Evolutionary conservation across 2,113 vertebrate species (phyloP), one percentile per base, ranked within the genome.

Genomic region (Casuarius casuarius): DNA sequence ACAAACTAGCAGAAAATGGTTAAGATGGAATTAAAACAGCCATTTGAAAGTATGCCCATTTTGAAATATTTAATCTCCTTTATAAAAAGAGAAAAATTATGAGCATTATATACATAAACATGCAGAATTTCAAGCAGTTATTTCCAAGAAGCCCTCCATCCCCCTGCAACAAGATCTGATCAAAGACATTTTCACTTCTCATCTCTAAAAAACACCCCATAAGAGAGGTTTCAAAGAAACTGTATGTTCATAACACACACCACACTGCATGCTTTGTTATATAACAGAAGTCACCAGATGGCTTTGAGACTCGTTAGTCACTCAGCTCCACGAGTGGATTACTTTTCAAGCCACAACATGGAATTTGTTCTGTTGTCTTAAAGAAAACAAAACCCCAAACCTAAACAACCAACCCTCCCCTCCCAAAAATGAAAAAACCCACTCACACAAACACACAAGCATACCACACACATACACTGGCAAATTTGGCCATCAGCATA

Each of bases 261-360:
- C 62, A 74, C 71, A 48, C 58, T 85, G 46, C 59, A 31, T 71
- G 65, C 46, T 66, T 1, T 87, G 77, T 86, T 94, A 86, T 17
- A 22, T 65, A 94, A 92, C 70, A 65, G 46, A 66, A 49, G 44
- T 82, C 56, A 81, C 68, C 84, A 95, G 95, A 95, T 91, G 87
- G 95, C 82, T 65, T 8, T 8, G 49, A 81, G 72, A 66, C 72
- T 67, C 72, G 67, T 84, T 65, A 81, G 52, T 90, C 78, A 86
- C 94, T 42, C 42, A 42, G 42, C 84, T 92, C 74, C 63, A 71
- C 14, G 31, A 84, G 46, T 40, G 65, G 71, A 66, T 48, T 71
- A 51, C 73, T 87, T 91, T 61, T 33, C 70, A 84, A 91, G 87
- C 33, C 75, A 92, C 87, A 89, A 74, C 44, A 67, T 10, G 23